phyloP scores from a whole-genome alignment of 1,140 invertebrate genomes.

The Ostrea denselamellosa region DNA sequence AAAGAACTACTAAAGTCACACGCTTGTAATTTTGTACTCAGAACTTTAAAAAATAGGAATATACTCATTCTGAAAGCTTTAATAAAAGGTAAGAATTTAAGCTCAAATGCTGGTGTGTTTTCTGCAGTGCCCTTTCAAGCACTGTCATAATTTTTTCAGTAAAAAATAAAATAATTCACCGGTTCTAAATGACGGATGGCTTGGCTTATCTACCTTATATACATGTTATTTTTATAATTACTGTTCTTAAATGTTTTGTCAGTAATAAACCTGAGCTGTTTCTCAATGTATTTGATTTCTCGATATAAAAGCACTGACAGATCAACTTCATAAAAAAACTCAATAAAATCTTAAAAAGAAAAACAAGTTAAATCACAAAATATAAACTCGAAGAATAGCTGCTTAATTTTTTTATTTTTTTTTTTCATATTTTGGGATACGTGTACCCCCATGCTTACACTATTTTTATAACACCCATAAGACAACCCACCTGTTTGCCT shows the following conservation, averaged over 20 bases:
- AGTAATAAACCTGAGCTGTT: no score
- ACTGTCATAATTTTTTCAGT: neutral
- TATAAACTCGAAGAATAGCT: no score
- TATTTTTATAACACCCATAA: no score
- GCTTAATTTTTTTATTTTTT: no score
- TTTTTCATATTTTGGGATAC: no score
- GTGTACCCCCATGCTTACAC: no score
- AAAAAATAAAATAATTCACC: neutral
- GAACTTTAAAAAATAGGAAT: slow-evolving; percentile 6
- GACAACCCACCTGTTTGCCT: no score
- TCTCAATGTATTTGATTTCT: no score
- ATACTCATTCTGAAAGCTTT: neutral
- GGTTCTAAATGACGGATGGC: neutral
- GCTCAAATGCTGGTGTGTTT: neutral
- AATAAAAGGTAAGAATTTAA: neutral
- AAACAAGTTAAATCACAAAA: no score
- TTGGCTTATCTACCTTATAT: neutral
- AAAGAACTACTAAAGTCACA: neutral
- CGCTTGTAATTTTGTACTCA: neutral
- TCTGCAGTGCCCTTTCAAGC: neutral
- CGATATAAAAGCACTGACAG: no score
- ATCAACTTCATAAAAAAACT: no score
- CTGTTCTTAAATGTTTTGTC: neutral
- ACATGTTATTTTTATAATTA: neutral
- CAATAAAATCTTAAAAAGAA: no score